These are phyloP conservation scores for Neoaliturus tenellus DNA, from an alignment of 2,888 invertebrate genomes.

Conservation along the genomic window DNA sequence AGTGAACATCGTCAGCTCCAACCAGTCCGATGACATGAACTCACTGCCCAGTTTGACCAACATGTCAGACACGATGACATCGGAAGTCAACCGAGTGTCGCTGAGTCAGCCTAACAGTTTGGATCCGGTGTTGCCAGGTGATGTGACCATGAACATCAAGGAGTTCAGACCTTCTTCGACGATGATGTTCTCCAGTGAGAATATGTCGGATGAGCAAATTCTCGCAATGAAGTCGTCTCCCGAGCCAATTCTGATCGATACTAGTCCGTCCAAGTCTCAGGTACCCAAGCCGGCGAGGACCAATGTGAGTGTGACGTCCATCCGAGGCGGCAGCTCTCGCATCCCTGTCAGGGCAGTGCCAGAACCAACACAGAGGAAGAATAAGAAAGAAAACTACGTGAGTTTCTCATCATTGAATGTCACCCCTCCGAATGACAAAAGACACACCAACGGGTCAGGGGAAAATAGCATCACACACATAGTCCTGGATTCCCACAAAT, in stretches of 20 bases:
- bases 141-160: constrained; percentile 35
- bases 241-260: constrained; percentile 55
- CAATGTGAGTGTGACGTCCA: constrained; percentile 67
- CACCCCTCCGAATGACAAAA: constrained; percentile 55
- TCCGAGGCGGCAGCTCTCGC: constrained; percentile 65
- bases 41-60: constrained; percentile 37
- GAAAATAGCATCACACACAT: constrained; percentile 59
- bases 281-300: constrained; percentile 54
- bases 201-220: constrained; percentile 64
- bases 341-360: constrained; percentile 66
- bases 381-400: constrained; percentile 57
- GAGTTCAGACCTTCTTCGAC: constrained; percentile 23
- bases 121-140: constrained; percentile 54
- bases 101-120: constrained; percentile 58
- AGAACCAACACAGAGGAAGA: constrained; percentile 55
- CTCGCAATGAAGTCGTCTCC: constrained; percentile 61
- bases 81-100: constrained; percentile 52
- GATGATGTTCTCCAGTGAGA: constrained; percentile 59
- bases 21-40: constrained; percentile 39
- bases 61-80: constrained; percentile 39
- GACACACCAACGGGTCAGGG: constrained; percentile 56
- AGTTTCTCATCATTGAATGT: constrained; percentile 58
- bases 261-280: constrained; percentile 49
- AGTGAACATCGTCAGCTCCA: constrained; percentile 28
- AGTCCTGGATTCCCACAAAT: constrained; percentile 58